Base-by-base conservation (phyloP, 1,140 invertebrate genomes). In the Leptestheria dahalacensis region DNA sequence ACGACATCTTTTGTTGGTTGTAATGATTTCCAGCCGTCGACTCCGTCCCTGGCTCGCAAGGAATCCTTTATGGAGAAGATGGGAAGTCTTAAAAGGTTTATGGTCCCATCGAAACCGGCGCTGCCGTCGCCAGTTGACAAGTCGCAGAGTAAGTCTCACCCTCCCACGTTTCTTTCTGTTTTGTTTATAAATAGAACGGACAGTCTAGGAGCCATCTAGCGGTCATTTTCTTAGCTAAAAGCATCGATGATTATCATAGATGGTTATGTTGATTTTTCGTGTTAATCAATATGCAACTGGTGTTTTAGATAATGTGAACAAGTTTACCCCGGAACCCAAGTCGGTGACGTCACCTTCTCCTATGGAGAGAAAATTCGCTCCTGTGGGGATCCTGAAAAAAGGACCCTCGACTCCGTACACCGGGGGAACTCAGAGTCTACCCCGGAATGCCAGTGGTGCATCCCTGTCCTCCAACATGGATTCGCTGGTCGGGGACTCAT, bases 51-150 rank as follows among this genome's bases (percentile, higher is more conserved):
- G 53, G 66, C 62, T 12, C 65, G 65, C 62, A 73, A 70, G 61
- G 68, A 70, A 59, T 71, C 67, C 12, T 64, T 66, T 41, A 67
- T 66, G 33, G 70, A 72, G 64, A 74, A 75, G 33, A 68, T 76
- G 63, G 75, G 73, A 4, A 77, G 73, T 64, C 67, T 76, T 18
- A 74, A 71, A 60, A 64, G 74, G 59, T 71, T 74, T 61, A 75
- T 78, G 68, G 71, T 69, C 15, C 33, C 33, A 23, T 70, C 69
- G 11, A 62, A 75, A 54, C 74, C 74, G n/a, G 65, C 75, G n/a
- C 75, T 75, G 6, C 67, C 74, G 12, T 64, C 73, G 2, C 75
- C 75, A 11, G 54, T 63, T 48, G 50, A 53, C 29, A 65, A 62
- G 47, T 48, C 61, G 4, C 28, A 61, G 15, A 56, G 57, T 18